phyloP scores from a whole-genome alignment of 1,140 invertebrate genomes.

The Colletes gigas region DNA sequence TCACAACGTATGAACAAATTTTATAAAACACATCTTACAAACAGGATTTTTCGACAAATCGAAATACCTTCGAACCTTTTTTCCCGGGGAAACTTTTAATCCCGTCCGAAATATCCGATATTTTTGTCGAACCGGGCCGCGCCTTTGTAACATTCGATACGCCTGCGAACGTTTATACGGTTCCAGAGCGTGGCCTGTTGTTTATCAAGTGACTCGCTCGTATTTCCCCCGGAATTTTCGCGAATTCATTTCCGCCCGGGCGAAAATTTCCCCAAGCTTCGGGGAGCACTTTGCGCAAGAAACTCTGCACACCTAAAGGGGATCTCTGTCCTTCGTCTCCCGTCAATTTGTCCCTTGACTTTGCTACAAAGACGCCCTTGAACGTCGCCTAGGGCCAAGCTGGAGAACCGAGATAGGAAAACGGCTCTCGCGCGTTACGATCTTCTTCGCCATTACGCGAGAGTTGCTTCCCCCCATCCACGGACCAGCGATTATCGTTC shows the following conservation, averaged over 20 bases:
- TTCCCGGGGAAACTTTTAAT: no score
- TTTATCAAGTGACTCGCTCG: background rate
- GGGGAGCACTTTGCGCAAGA: background rate
- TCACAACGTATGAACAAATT: no score
- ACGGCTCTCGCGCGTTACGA: slow-evolving; percentile 29
- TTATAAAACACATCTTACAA: no score
- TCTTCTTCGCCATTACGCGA: background rate
- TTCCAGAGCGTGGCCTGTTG: no score
- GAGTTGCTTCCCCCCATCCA: background rate
- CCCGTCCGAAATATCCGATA: no score
- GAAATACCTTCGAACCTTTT: no score
- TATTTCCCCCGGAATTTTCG: background rate
- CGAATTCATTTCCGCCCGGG: slow-evolving; percentile 25
- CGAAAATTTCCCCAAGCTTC: slow-evolving; percentile 20
- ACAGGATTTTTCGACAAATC: no score
- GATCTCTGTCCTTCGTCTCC: slow-evolving; percentile 22
- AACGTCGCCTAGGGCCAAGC: background rate
- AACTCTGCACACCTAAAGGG: background rate
- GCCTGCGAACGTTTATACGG: no score
- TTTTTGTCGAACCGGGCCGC: no score
- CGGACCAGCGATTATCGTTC: slow-evolving; percentile 5
- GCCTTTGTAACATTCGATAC: no score
- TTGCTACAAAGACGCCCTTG: slow-evolving; percentile 3
- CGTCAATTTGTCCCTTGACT: slow-evolving; percentile 32
- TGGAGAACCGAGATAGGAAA: slow-evolving; percentile 27